Evolutionary conservation across 2,888 invertebrate genomes (phyloP).

Genomic region (Calliphora vomitoria): DNA sequence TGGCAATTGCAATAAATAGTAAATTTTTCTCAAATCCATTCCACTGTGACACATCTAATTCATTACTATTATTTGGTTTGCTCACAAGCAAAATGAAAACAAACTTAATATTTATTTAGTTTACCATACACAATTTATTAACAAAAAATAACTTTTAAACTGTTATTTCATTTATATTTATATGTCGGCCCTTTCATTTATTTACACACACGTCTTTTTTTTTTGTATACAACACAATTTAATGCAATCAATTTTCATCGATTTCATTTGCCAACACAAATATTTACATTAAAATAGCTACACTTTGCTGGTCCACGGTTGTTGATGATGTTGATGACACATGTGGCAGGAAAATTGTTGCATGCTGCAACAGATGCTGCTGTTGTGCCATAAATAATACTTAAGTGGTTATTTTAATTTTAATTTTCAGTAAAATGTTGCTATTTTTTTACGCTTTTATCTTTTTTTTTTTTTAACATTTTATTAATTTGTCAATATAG

Average conservation of each 20-base stretch:
- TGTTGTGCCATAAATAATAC: slow-evolving; percentile 51
- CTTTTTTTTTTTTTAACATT: neutral
- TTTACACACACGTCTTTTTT: neutral
- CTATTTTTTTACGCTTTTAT: slow-evolving; percentile 5
- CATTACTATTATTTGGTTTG: neutral
- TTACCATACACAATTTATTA: slow-evolving; percentile 38
- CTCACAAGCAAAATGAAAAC: neutral
- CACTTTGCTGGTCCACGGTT: neutral
- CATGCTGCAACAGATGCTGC: neutral
- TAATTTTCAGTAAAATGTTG: slow-evolving; percentile 35
- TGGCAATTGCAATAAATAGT: neutral
- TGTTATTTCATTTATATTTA: slow-evolving; percentile 34
- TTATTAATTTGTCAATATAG: neutral
- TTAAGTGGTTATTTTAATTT: slow-evolving; percentile 62
- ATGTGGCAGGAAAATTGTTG: neutral
- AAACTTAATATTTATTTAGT: slow-evolving; percentile 19
- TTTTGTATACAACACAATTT: slow-evolving; percentile 11
- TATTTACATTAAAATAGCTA: slow-evolving; percentile 58
- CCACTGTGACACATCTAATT: neutral
- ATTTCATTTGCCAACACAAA: slow-evolving; percentile 65
- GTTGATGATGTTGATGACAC: neutral
- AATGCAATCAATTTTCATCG: slow-evolving; percentile 66
- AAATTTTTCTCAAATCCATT: neutral
- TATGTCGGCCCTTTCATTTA: neutral
- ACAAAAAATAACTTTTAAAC: slow-evolving; percentile 54